These are phyloP conservation scores for Schlechtendalia chinensis DNA, from an alignment of 1,140 invertebrate genomes.

Conservation along the genomic window DNA sequence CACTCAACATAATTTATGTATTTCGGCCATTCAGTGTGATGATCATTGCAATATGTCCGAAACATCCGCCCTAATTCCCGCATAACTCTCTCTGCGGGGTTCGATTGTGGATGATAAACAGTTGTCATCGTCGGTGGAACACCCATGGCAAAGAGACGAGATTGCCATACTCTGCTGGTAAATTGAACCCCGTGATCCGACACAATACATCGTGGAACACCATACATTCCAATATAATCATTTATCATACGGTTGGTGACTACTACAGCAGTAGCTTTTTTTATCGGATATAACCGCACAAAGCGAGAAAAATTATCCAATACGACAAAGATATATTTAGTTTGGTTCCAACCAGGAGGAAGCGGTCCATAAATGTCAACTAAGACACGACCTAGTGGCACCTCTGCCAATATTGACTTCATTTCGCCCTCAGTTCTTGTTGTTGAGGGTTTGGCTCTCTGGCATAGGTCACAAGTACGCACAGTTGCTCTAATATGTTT, in stretches of 20 bases:
- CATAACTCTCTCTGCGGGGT: background rate
- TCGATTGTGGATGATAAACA: background rate
- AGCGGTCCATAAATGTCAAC: background rate
- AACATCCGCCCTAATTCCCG: background rate
- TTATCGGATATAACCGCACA: background rate
- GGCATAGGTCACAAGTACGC: background rate
- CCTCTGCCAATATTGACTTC: background rate
- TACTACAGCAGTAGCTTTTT: background rate
- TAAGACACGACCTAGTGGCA: background rate
- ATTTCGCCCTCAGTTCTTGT: background rate
- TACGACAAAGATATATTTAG: background rate
- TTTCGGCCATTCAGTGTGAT: background rate
- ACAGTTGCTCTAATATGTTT: background rate
- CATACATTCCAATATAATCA: background rate
- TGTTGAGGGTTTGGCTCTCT: background rate
- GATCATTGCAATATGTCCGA: background rate
- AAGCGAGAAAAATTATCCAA: background rate
- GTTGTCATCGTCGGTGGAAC: background rate
- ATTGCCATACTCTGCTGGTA: background rate
- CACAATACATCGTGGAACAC: background rate
- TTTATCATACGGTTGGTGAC: background rate
- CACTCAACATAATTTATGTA: background rate
- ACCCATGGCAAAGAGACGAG: background rate
- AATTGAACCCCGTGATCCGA: background rate
- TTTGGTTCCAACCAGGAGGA: background rate